phyloP scores from a whole-genome alignment of 1,140 invertebrate genomes.

The Lutraria rhynchaena region DNA sequence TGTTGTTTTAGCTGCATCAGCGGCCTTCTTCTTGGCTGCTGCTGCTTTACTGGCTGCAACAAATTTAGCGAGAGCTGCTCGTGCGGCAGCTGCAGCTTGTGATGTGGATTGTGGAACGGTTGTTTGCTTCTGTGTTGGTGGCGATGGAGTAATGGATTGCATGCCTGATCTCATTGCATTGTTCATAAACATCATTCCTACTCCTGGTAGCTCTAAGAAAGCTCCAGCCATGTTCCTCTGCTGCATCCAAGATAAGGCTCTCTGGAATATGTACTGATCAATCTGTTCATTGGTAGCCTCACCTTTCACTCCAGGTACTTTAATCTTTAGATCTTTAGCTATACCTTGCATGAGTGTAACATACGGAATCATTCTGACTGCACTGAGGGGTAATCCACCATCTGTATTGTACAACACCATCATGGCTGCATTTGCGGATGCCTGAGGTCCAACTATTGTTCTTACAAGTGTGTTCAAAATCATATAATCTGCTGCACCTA shows the following conservation, averaged over 20 bases:
- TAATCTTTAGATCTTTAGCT: slow-evolving; percentile 36
- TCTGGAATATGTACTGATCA: slow-evolving; percentile 38
- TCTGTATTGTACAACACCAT: slow-evolving; percentile 26
- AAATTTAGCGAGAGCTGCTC: slow-evolving; percentile 14
- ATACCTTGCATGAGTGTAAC: slow-evolving; percentile 46
- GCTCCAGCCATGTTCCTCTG: slow-evolving; percentile 41
- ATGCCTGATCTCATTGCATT: background rate
- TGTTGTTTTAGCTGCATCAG: background rate
- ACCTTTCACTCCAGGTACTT: slow-evolving; percentile 25
- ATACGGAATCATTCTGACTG: slow-evolving; percentile 45
- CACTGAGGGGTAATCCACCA: slow-evolving; percentile 29
- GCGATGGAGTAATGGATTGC: background rate
- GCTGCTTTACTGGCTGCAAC: background rate
- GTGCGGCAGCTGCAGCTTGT: background rate
- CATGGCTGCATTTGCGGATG: slow-evolving; percentile 10
- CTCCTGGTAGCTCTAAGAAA: slow-evolving; percentile 26
- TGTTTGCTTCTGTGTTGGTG: background rate
- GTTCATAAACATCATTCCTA: slow-evolving; percentile 12
- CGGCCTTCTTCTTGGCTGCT: background rate
- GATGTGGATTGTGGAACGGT: background rate
- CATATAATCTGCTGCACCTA: slow-evolving; percentile 13
- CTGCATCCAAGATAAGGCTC: slow-evolving; percentile 26
- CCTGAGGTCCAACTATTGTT: slow-evolving; percentile 32
- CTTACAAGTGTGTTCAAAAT: slow-evolving; percentile 19
- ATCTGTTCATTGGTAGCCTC: slow-evolving; percentile 27